Base-by-base conservation (phyloP, 2,113 vertebrate species). In the Hyaena hyaena region DNA sequence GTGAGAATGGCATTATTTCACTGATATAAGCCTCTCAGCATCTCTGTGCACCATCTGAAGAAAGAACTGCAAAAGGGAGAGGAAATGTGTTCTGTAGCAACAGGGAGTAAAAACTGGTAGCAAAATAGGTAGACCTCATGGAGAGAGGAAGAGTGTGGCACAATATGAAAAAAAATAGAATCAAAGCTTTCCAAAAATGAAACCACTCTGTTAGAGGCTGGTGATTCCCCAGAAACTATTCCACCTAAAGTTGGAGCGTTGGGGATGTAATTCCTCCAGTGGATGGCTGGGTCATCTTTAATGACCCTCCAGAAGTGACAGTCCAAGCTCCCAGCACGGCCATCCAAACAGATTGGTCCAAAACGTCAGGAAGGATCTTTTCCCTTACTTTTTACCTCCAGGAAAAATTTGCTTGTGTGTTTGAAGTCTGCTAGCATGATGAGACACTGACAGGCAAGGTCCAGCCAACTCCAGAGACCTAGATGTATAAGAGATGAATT, bases 71-170 rank as follows among this genome's bases (percentile, higher is more conserved):
- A 4, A 43, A 28, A 31, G 33, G 10, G 35, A 14, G 43, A 35
- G 7, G 11, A 80, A 15, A 50, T 19, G 11, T 9, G 55, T 7
- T 50, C 1, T 6, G 63, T 16, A 16, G 23, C 43, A 28, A 33
- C 68, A 43, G 69, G 43, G 11, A 43, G 35, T 2, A 39, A 33
- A 43, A 31, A 69, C 19, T 24, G 0, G 66, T 45, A 43, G 53
- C 4, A 9, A 39, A 24, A 26, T 0, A 12, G 39, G 48, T 39
- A 31, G n/a, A 26, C 33, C 12, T 5, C 1, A 0, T 19, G 0
- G 7, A 10, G n/a, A 10, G n/a, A 35, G 31, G 68, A 39, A 82
- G 58, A 61, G 24, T 39, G 74, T 4, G 45, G 17, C 21, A 33
- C 33, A 7, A 50, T 2, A 1, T 33, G 55, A 43, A 50, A 4